Evolutionary conservation across 1,140 invertebrate genomes (phyloP), one percentile per base, ranked within the genome.

Genomic region (Trachelipus rathkii): DNA sequence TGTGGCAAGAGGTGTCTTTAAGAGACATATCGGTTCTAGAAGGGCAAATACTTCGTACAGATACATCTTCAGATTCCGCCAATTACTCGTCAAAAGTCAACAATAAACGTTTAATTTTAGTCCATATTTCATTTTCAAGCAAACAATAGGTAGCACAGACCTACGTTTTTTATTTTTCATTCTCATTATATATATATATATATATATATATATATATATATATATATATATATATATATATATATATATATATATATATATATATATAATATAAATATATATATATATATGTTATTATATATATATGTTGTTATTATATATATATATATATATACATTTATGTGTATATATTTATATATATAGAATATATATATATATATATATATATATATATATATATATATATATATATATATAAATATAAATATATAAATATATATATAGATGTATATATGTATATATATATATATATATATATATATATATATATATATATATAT

Each of bases 61-160:
- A 60, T 60, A 60, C 50, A 60, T 60, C 50, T 60, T 60, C 50
- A 60, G 50, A 60, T 60, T 60, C 50, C 50, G 50, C 50, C 50
- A 60, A 60, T 60, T 60, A 60, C 50, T 60, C 50, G 50, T 60
- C 50, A 60, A 60, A 19, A 60, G 50, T 60, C 50, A 60, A 60
- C 50, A 60, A 60, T 60, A 60, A 33, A 60, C 50, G 50, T 8
- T 60, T 60, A 60, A 60, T 60, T 60, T 60, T 15, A 60, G 50
- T 19, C 50, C 8, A 60, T 60, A 15, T 60, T 60, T 60, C 50
- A 60, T 60, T 60, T 19, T 33, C 50, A 60, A 13, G 50, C 50
- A 60, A 60, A 60, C 50, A 60, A 60, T 10, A 15, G 9, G 9
- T 15, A 9, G 46, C 9, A 50, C 15, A 10, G 46, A 50, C 46